phyloP scores from a whole-genome alignment of 2,113 vertebrate genomes.

The Aplodontia rufa region DNA sequence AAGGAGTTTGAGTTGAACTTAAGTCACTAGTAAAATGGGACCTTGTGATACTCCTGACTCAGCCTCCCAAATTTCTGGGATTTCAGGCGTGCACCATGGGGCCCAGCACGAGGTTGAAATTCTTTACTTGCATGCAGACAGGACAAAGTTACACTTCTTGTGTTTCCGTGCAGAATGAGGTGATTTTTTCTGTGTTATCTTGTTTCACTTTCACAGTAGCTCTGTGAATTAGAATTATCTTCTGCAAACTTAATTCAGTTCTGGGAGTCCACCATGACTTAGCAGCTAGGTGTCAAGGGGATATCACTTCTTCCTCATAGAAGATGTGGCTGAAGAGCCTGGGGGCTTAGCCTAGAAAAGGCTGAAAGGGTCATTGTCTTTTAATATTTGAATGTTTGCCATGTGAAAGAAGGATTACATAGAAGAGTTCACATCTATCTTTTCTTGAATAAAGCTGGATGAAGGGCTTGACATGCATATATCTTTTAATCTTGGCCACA shows the following conservation, averaged over 20 bases:
- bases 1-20: not conserved
- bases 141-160: not conserved
- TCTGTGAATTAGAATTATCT: not conserved
- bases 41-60: too few species aligned
- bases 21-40: not conserved
- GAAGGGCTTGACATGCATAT: not conserved
- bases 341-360: not conserved
- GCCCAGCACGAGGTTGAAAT: not conserved
- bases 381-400: not conserved
- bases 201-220: not conserved
- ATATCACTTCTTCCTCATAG: not conserved
- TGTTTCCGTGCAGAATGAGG: not conserved
- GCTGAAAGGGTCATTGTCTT: not conserved
- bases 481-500: not conserved
- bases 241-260: not conserved
- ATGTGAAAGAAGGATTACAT: not conserved
- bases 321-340: not conserved
- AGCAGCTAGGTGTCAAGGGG: not conserved
- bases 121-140: not conserved
- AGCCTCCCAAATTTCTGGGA: too few species aligned
- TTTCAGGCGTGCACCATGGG: too few species aligned
- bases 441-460: not conserved
- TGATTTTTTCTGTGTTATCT: not conserved
- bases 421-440: not conserved
- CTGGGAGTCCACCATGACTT: not conserved